Percentiles rank a stretch among this genome's conserved stretches.
Evolutionary conservation across 2,797 vertebrate species (phyloP).

Genomic region (Sebastes wilsoni): DNA sequence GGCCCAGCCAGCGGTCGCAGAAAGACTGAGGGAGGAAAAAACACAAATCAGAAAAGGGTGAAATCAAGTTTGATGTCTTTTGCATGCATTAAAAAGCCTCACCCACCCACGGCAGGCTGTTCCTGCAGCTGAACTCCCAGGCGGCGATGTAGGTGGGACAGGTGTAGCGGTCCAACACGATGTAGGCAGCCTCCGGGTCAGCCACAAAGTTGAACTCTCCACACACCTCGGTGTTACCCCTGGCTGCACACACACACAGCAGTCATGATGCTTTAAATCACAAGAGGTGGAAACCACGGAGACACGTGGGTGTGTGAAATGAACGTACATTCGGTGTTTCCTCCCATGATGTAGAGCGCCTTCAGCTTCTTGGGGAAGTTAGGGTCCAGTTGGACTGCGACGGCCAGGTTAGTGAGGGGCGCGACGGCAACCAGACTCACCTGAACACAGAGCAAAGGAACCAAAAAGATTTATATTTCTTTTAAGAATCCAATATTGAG

Average conservation of each 20-base stretch:
- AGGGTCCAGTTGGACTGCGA: conserved; percentile 79
- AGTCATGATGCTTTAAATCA: too few relatives aligned
- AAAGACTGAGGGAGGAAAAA: conserved; percentile 38
- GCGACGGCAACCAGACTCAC: conserved; percentile 77
- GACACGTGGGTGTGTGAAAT: neutral
- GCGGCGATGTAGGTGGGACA: conserved; percentile 80
- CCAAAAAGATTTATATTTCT: neutral
- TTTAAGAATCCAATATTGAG: neutral
- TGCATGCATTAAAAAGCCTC: neutral
- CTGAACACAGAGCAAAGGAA: conserved; percentile 35
- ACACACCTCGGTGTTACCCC: conserved; percentile 78
- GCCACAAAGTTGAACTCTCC: conserved; percentile 84
- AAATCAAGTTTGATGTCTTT: neutral
- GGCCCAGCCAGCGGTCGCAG: conserved; percentile 22
- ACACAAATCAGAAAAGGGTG: neutral
- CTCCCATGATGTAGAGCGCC: conserved; percentile 81
- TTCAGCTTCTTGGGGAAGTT: conserved; percentile 77
- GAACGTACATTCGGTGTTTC: conserved; percentile 69
- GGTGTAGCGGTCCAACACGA: conserved; percentile 77
- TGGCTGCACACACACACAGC: conserved; percentile 55
- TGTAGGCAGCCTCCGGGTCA: conserved; percentile 82
- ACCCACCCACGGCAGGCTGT: conserved; percentile 52
- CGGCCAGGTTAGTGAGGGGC: conserved; percentile 82
- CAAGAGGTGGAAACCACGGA: neutral
- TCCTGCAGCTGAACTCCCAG: conserved; percentile 80